These are phyloP conservation scores for Ianthella basta DNA, from an alignment of 37 sponge, comb jelly and placozoan species.

Conservation along the genomic window DNA sequence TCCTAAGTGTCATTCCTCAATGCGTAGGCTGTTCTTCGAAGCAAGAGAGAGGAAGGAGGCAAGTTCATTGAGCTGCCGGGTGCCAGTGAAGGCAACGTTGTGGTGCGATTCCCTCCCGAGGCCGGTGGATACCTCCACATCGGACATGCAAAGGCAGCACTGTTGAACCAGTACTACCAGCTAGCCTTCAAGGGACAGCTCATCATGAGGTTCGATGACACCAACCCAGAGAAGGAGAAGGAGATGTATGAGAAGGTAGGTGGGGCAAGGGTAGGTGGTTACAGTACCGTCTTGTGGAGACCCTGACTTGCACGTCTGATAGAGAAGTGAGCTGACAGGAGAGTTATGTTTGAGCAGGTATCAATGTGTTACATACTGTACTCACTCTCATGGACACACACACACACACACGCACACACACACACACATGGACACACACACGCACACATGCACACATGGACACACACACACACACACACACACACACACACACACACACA, in stretches of 20 bases:
- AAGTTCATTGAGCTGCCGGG: constrained; percentile 98
- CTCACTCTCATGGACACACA: no score
- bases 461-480: no score
- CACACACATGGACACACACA: no score
- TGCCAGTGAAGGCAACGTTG: constrained; percentile 93
- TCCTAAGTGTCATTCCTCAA: no score
- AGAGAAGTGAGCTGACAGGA: no score
- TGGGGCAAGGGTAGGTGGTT: background rate
- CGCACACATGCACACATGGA: no score
- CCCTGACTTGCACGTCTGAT: no score
- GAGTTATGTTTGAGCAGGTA: no score
- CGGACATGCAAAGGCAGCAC: constrained; percentile 98
- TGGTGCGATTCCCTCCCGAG: constrained; percentile 96
- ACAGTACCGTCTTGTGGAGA: no score
- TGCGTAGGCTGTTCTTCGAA: background rate
- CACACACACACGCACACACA: no score
- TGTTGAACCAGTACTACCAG: constrained; percentile 97
- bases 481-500: no score
- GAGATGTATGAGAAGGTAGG: constrained; percentile 91
- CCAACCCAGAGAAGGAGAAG: constrained; percentile 99
- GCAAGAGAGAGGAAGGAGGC: constrained; percentile 71
- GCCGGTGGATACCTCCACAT: constrained; percentile 98
- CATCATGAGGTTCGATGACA: constrained; percentile 98
- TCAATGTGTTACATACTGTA: no score
- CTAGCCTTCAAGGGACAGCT: constrained; percentile 80